These are phyloP conservation scores for Drosophila merina DNA, from an alignment of 2,888 invertebrate species.

Conservation along the genomic window DNA sequence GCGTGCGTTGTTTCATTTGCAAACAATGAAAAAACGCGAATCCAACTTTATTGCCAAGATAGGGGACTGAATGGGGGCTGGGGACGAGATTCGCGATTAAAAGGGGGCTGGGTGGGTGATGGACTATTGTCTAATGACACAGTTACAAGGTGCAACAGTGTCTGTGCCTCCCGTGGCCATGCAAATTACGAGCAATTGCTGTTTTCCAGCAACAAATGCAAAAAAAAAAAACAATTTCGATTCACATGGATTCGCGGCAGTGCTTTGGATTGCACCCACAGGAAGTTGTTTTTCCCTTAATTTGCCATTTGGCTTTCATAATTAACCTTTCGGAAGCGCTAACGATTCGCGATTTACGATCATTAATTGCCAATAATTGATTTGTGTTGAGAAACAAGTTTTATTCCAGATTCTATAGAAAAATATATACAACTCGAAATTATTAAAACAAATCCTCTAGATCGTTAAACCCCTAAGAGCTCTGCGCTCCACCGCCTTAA, in stretches of 20 bases:
- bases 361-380: constrained; percentile 2
- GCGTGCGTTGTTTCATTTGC: constrained; percentile 61
- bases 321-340: constrained; percentile 4
- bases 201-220: not conserved
- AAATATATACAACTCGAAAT: no score
- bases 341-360: not conserved
- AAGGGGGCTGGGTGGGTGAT: not conserved
- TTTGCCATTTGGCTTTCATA: not conserved
- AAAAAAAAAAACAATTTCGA: not conserved
- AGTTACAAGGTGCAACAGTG: constrained; percentile 38
- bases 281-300: not conserved
- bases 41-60: constrained; percentile 8
- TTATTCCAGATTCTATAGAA: not conserved
- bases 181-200: constrained; percentile 64
- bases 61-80: not conserved
- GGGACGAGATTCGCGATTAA: not conserved
- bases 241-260: not conserved
- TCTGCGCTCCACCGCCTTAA: not conserved
- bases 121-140: constrained; percentile 56
- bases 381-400: not conserved
- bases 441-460: no score
- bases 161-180: constrained; percentile 37
- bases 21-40: constrained; percentile 31
- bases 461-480: not conserved
- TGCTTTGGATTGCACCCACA: not conserved